Percentiles rank a stretch among this genome's conserved stretches.
Conservation (phyloP, 2,113 vertebrate genomes). For the Dicrurus megarhynchus region DNA sequence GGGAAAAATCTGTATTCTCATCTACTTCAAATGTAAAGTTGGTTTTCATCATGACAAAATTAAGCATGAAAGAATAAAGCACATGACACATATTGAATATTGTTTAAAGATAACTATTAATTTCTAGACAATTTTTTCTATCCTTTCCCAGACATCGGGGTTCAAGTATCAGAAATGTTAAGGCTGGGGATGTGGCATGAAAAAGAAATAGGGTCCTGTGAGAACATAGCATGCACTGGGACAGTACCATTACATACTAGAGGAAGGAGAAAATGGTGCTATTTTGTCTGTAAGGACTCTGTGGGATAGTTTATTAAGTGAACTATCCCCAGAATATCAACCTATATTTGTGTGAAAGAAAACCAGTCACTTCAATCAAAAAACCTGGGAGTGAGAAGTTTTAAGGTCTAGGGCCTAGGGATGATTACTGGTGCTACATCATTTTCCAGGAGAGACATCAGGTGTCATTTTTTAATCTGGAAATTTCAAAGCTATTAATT, state of each 20-base stretch:
- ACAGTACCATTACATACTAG: background rate
- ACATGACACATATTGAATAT: background rate
- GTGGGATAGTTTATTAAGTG: background rate
- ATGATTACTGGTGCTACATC: background rate
- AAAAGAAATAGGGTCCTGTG: background rate
- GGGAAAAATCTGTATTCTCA: background rate
- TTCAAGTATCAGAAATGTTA: background rate
- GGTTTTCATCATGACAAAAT: background rate
- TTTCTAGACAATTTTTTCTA: background rate
- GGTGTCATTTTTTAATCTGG: background rate
- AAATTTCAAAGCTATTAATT: background rate
- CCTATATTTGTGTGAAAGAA: background rate
- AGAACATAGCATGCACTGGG: background rate
- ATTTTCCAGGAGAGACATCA: background rate
- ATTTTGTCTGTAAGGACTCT: background rate
- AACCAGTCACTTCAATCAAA: background rate
- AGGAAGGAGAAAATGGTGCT: background rate
- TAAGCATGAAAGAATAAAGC: background rate
- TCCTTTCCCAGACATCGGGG: rapidly evolving
- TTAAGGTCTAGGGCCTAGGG: background rate
- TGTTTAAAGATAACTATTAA: background rate
- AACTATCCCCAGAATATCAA: background rate
- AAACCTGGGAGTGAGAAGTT: background rate
- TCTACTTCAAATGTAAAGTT: background rate
- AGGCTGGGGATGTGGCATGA: background rate